A percentile compares a stretch with the other conserved stretches of the same genome.
Evolutionary conservation across 2,888 invertebrate genomes (phyloP).

Genomic region (Phengaris alcon): DNA sequence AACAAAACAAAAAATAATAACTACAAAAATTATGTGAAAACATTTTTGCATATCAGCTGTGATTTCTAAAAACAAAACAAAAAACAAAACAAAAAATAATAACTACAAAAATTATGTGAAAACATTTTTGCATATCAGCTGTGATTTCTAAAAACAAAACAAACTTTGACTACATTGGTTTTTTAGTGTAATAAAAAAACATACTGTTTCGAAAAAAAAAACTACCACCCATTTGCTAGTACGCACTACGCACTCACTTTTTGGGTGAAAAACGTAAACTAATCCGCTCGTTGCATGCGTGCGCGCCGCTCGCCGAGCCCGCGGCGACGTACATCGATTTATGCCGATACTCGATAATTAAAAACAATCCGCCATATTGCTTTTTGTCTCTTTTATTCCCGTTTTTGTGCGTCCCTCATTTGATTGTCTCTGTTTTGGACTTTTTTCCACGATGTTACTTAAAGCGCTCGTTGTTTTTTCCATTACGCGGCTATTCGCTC

Average conservation of each 20-base stretch:
- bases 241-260: background rate
- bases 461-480: slow-evolving; percentile 56
- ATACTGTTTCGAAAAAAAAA: too few species aligned
- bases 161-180: too few species aligned
- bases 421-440: slow-evolving; percentile 71
- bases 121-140: too few species aligned
- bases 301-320: slow-evolving; percentile 59
- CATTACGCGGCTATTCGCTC: slow-evolving; percentile 62
- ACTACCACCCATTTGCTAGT: background rate
- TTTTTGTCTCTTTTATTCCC: slow-evolving; percentile 74
- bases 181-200: too few species aligned
- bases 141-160: too few species aligned
- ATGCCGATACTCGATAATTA: slow-evolving; percentile 80
- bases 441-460: slow-evolving; percentile 55
- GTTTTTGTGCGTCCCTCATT: slow-evolving; percentile 77
- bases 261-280: slow-evolving; percentile 30
- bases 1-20: too few species aligned
- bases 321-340: slow-evolving; percentile 77
- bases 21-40: too few species aligned
- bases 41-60: too few species aligned
- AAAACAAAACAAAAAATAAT: too few species aligned
- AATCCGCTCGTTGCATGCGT: slow-evolving; percentile 50
- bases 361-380: slow-evolving; percentile 79
- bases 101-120: too few species aligned
- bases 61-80: too few species aligned